phyloP scores from a whole-genome alignment of 2,797 vertebrate genomes.

The Microctenopoma lineatum region DNA sequence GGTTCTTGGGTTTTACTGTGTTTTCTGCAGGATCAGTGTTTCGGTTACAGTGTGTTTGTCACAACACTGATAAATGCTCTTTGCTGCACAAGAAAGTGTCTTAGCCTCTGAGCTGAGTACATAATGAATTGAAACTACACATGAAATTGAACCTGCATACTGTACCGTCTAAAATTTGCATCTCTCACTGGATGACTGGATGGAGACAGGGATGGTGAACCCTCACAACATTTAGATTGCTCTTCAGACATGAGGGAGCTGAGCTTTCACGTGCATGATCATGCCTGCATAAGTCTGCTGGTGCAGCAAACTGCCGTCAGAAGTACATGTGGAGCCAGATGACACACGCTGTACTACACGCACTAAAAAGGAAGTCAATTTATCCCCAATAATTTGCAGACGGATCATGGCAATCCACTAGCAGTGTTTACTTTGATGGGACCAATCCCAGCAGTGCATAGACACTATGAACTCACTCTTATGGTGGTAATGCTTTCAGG shows the following conservation, averaged over 20 bases:
- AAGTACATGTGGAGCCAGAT: slow-evolving; percentile 35
- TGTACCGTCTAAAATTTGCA: slow-evolving; percentile 1
- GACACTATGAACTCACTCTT: slow-evolving; percentile 24
- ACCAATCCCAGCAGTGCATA: slow-evolving; percentile 18
- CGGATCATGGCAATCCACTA: slow-evolving; percentile 40
- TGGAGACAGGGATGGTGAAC: slow-evolving; percentile 15
- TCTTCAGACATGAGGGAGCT: slow-evolving; percentile 23
- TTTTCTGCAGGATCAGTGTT: slow-evolving; percentile 20
- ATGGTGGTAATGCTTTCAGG: slow-evolving; percentile 30
- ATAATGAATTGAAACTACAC: slow-evolving; percentile 14
- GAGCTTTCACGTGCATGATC: slow-evolving; percentile 26
- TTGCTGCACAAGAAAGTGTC: slow-evolving; percentile 19
- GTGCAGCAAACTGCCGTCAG: slow-evolving; percentile 41
- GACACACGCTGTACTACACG: slow-evolving; percentile 29
- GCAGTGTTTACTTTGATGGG: slow-evolving; percentile 48
- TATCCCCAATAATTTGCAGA: slow-evolving; percentile 45
- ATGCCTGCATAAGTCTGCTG: slow-evolving; percentile 22
- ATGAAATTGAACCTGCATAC: slow-evolving; percentile 24
- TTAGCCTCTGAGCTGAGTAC: slow-evolving; percentile 20
- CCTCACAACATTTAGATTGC: slow-evolving; percentile 26
- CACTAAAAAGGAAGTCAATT: slow-evolving; percentile 50
- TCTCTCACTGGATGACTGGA: slow-evolving; percentile 17
- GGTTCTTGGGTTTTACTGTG: background rate
- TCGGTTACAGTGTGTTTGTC: slow-evolving; percentile 19
- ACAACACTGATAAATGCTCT: slow-evolving; percentile 27